Base-by-base conservation (phyloP, 2,113 vertebrate species). In the Antennarius striatus region DNA sequence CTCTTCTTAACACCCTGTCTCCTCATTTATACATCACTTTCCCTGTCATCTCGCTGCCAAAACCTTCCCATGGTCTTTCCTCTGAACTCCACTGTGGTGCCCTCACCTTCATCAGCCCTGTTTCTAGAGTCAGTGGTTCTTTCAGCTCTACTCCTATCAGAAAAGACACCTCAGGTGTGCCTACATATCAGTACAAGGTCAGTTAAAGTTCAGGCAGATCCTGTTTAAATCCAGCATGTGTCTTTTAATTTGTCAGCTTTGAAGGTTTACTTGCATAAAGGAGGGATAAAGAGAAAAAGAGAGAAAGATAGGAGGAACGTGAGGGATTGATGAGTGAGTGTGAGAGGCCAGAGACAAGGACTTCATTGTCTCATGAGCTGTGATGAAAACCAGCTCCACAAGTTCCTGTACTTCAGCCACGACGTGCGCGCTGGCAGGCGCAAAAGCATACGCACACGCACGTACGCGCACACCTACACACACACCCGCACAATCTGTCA, bases 131-230 rank as follows among this genome's bases (percentile, higher is more conserved):
- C 61, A 73, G 32, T 9, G 4, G 14, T 62, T 80, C 76, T 87
- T 74, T 86, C 72, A 85, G 86, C 74, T 82, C 30, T 73, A 58
- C 72, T 71, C 60, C 59, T 56, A 60, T 81, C 75, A 81, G 63
- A 82, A 70, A 74, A 7, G 1, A 56, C 68, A 69, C 63, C 71
- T 77, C 79, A 63, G 32, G 64, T 71, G 79, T 82, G 54, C 62
- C 62, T 66, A 72, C 45, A 76, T 80, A 87, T 85, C 69, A 77
- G 83, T 82, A 83, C 22, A 8, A 73, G 83, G 78, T 49, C 80
- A 73, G 9, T 49, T 48, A 14, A 64, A 86, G 83, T 84, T 89
- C 85, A 83, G 57, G 47, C 36, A 68, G 72, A 61, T 64, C 39
- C 55, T 51, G 57, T 73, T 81, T 81, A 63, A 78, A 79, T 73